These are phyloP conservation scores for Enteromius afrohamiltoni DNA, from an alignment of 2,797 vertebrate species.

Conservation along the genomic window DNA sequence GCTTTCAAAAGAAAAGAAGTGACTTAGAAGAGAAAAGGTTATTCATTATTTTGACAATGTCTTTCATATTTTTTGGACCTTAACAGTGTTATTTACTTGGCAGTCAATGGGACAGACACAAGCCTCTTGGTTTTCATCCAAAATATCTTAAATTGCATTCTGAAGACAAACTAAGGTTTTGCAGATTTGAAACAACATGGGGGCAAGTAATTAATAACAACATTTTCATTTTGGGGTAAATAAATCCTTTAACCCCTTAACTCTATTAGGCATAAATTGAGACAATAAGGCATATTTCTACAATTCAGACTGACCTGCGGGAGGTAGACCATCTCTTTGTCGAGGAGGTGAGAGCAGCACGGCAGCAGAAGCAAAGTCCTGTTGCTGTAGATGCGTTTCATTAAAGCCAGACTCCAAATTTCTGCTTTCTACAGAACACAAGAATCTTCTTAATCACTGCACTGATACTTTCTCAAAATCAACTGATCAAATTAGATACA, in stretches of 20 bases:
- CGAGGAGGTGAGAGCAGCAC: slow-evolving; percentile 86
- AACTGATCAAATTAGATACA: neutral
- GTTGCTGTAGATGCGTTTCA: slow-evolving; percentile 46
- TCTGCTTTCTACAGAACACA: slow-evolving; percentile 44
- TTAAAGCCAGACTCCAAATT: slow-evolving; percentile 9
- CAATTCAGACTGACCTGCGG: slow-evolving; percentile 62
- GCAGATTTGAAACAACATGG: no score
- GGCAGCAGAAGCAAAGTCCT: slow-evolving; percentile 71
- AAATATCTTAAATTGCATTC: no score
- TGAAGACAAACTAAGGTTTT: no score
- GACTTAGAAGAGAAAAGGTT: neutral
- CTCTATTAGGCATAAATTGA: neutral
- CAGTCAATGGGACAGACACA: no score
- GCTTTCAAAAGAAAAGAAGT: neutral
- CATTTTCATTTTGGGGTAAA: no score
- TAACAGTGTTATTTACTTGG: no score
- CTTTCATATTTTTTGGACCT: no score
- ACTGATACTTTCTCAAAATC: neutral
- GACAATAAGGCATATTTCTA: neutral
- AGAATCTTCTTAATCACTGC: neutral
- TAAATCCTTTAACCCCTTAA: neutral
- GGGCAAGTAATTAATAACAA: no score
- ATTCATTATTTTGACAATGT: no score
- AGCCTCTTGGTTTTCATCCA: no score
- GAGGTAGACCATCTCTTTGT: slow-evolving; percentile 76